Conservation (phyloP, 2,888 invertebrate genomes). For the Ophion ellenae region DNA sequence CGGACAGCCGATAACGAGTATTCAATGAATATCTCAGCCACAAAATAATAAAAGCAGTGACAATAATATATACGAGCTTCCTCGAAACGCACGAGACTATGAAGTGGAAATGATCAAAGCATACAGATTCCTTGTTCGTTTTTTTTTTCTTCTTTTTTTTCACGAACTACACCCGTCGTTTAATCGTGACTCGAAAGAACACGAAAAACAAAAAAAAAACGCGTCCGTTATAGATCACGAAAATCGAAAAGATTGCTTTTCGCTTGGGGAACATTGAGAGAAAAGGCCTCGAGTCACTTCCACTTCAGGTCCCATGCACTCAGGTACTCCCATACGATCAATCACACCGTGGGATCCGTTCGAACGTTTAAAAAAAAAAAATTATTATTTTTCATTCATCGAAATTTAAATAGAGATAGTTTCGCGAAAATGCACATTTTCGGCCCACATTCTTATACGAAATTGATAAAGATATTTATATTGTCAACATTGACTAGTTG, state of each 20-base stretch:
- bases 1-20: constrained; percentile 79
- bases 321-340: constrained; percentile 65
- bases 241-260: constrained; percentile 74
- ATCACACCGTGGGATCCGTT: constrained; percentile 22
- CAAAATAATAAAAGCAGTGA: constrained; percentile 18
- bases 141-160: neutral
- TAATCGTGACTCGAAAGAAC: constrained; percentile 32
- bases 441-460: neutral
- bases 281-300: constrained; percentile 77
- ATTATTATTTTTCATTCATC: neutral
- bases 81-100: constrained; percentile 59
- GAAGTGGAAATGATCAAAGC: constrained; percentile 83
- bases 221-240: constrained; percentile 82
- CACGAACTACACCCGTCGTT: constrained; percentile 37
- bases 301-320: constrained; percentile 78
- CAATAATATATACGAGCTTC: constrained; percentile 65
- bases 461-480: neutral
- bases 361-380: too few species aligned
- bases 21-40: constrained; percentile 21
- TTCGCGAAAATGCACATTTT: neutral
- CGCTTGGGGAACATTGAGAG: constrained; percentile 55
- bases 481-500: neutral
- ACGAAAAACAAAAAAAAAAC: constrained; percentile 64
- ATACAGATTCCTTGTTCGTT: constrained; percentile 23
- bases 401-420: neutral